Base-by-base conservation (phyloP, 2,113 vertebrate genomes). In the Gadus macrocephalus region DNA sequence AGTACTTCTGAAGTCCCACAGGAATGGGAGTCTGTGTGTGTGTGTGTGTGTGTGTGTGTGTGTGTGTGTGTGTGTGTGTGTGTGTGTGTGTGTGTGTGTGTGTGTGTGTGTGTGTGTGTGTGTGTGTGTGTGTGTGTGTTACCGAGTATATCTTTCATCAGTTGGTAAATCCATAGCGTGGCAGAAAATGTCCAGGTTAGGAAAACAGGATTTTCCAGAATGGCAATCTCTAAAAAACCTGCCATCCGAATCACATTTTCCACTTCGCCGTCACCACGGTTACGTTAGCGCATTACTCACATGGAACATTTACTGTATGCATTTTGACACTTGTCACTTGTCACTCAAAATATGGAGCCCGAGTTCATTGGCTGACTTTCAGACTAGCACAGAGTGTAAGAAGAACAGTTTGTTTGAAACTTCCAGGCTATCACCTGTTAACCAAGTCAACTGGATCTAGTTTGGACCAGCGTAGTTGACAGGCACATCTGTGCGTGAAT, bases 191-290 rank as follows among this genome's bases (percentile, higher is more conserved):
- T 70, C 55, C 80, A 72, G 55, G 56, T 76, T 69, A 27, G 60
- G 65, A 78, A 84, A 78, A 81, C 55, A 64, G 73, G 69, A 79
- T 81, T 85, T 87, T 80, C 75, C 65, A 58, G 31, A 5, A 72
- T 68, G 73, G 76, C 67, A 22, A 66, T 60, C 63, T 77, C 68
- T 67, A 75, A 79, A 81, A 58, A 16, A 17, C 15, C 73, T 62
- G 62, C 76, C 64, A 77, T 62, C 2, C 5, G 74, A 66, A 75
- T 72, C 38, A 68, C 74, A 71, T 65, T 31, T 56, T 53, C 65
- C n/a, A 27, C 56, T 62, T 64, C 68, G 68, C 22, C 56, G 62
- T 66, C 58, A 1, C 17, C 64, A 38, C 67, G 5, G 27, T 17
- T 58, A 22, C 70, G 64, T 67, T 66, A 53, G 66, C 65, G 14